Evolutionary conservation across 1,140 invertebrate species (phyloP).

Genomic region (Caenorhabditis briggsae): DNA sequence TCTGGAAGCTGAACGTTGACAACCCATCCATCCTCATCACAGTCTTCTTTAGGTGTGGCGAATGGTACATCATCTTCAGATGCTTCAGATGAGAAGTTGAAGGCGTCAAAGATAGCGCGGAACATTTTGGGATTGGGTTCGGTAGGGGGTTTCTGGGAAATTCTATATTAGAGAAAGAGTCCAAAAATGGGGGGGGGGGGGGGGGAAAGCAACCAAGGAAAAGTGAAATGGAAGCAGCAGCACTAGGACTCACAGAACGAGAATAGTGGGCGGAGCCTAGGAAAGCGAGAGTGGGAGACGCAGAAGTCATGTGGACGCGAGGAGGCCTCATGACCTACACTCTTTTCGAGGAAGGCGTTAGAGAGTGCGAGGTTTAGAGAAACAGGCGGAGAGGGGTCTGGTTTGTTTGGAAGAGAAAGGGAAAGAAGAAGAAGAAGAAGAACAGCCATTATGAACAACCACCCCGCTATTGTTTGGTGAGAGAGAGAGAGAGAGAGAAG

Average conservation of each 20-base stretch:
- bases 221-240: not conserved
- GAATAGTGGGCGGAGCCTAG: conserved; percentile 14
- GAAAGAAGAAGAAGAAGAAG: not conserved
- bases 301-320: conserved; percentile 22
- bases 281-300: not conserved
- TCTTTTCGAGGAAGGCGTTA: conserved; percentile 2
- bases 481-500: no score
- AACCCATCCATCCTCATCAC: conserved; percentile 43
- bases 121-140: conserved; percentile 7
- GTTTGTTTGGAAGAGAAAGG: not conserved
- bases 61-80: not conserved
- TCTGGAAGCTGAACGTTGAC: not conserved
- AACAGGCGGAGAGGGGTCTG: not conserved
- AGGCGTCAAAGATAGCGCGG: not conserved
- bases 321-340: conserved; percentile 34
- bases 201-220: not conserved
- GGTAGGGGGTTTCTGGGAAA: not conserved
- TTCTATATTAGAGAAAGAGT: not conserved
- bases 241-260: conserved; percentile 15
- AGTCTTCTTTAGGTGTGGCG: no score
- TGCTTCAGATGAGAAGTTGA: not conserved
- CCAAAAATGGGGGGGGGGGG: not conserved
- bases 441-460: not conserved
- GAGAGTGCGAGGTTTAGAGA: not conserved
- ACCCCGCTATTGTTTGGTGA: no score